Evolutionary conservation across 2,797 vertebrate genomes (phyloP), one percentile per base, ranked within the genome.

Genomic region (Galago senegalensis): DNA sequence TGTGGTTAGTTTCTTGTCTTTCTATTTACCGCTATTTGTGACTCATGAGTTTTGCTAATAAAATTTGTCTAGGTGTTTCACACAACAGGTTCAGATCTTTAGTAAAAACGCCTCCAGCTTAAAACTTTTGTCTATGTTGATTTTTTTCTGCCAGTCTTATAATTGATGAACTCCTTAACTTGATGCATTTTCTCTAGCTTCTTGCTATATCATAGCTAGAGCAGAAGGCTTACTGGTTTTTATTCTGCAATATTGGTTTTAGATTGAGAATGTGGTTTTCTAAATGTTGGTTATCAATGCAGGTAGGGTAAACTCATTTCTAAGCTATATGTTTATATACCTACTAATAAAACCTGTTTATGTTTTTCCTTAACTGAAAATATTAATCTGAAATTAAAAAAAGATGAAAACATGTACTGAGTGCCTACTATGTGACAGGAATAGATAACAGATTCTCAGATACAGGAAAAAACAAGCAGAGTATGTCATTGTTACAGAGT

Each of bases 11-110:
- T 86, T 89, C 29, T 72, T 79, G 5, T 27, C 43, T 94, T 88
- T 89, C 77, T 56, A 58, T 86, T 94, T 83, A 85, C 43, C 94
- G 37, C 17, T 91, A 61, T 83, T 83, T 86, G 77, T 92, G 79
- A 76, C 40, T 84, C 88, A 87, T 46, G 63, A 87, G 1, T 81
- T n/a, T 69, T 75, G 3, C 63, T 95, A 94, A 88, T 92, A 94
- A 94, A 91, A 93, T 79, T 40, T 80, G 13, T 90, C 61, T 82
- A 40, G 46, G 34, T 76, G 40, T n/a, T 92, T 93, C 77, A 70
- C 27, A 58, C 40, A 76, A 88, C 2, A 93, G 12, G 5, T 70
- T 76, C 29, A 58, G 10, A 87, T 92, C 46, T 53, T 95, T 85
- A n/a, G 3, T 83, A 75, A 77, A 75, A 73, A 67, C 14, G 58